Base-by-base conservation (phyloP, 2,888 invertebrate genomes). In the Vanessa cardui region DNA sequence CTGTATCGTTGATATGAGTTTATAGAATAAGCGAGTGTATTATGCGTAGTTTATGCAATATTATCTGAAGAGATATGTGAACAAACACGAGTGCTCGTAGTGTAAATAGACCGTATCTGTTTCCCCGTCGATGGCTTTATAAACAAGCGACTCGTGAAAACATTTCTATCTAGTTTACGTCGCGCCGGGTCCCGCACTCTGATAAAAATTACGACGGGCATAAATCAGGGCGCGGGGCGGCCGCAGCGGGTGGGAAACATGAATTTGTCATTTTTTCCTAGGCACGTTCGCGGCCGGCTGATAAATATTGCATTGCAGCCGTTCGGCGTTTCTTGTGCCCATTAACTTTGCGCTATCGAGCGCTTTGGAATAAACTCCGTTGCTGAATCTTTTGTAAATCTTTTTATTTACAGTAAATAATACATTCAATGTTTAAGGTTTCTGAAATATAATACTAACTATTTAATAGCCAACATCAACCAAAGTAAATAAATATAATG, bases 241-340 rank as follows among this genome's bases (percentile, higher is more conserved):
- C 74, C 76, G 80, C 80, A 12, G 78, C 77, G 75, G 76, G 77
- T 76, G 83, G 84, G 84, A 80, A 84, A 86, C 90, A 91, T 90
- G 91, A 91, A 92, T 92, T 92, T 92, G 91, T 92, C 90, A 92
- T 92, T 91, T 90, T 91, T 91, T 90, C 90, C 85, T 81, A 86
- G 88, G 87, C 90, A 90, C 90, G 90, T 90, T 85, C 88, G 86
- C 86, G 85, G 80, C 83, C 83, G 86, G 84, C 89, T 90, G 88
- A 92, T 92, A 91, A 92, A 92, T 92, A 92, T 92, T 90, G 91
- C 89, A 92, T 91, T 85, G 90, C 88, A 82, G 83, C 81, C 85
- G 80, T 84, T 83, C 81, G 80, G 80, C 83, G 84, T 83, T 87
- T 86, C 84, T 87, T 85, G 80, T 77, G 78, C 67, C 72, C 71